These are phyloP conservation scores for Aphidoletes aphidimyza DNA, from an alignment of 2,888 invertebrate species.

Conservation along the genomic window DNA sequence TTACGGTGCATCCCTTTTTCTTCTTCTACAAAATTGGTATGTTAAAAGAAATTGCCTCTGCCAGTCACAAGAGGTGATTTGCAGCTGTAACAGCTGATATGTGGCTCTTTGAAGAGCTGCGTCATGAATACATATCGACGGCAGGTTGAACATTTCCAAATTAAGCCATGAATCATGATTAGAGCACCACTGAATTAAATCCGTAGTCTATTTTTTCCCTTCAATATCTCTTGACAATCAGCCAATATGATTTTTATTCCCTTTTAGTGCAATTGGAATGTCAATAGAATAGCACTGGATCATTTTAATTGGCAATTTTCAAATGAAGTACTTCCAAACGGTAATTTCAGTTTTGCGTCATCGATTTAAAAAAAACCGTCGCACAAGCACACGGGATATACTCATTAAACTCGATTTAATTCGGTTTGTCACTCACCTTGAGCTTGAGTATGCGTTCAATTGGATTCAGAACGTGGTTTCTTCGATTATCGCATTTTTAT, in stretches of 20 bases:
- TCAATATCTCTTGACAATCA: not conserved
- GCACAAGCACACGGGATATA: not conserved
- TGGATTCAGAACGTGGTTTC: not conserved
- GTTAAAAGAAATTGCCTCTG: not conserved
- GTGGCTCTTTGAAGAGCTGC: not conserved
- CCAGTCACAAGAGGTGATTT: slow-evolving; percentile 19
- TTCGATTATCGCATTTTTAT: slow-evolving; percentile 27
- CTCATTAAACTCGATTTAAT: slow-evolving; percentile 18
- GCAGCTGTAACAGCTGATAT: slow-evolving; percentile 45
- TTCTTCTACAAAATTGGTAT: not conserved
- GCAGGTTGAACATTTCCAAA: not conserved
- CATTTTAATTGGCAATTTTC: not conserved
- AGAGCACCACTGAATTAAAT: not conserved
- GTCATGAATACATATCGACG: not conserved
- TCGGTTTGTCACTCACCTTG: slow-evolving; percentile 49
- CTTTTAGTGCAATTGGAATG: not conserved
- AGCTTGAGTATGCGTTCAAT: slow-evolving; percentile 22
- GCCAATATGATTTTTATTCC: not conserved
- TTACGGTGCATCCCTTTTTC: slow-evolving; percentile 1
- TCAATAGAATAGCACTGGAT: not conserved
- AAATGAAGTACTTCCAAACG: not conserved
- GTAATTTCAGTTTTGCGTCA: slow-evolving; percentile 40
- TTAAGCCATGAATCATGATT: not conserved
- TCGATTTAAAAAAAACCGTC: not conserved
- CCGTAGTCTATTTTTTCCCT: not conserved